Conservation (phyloP, 2,888 invertebrate genomes). For the Oxyteleia sp. region DNA sequence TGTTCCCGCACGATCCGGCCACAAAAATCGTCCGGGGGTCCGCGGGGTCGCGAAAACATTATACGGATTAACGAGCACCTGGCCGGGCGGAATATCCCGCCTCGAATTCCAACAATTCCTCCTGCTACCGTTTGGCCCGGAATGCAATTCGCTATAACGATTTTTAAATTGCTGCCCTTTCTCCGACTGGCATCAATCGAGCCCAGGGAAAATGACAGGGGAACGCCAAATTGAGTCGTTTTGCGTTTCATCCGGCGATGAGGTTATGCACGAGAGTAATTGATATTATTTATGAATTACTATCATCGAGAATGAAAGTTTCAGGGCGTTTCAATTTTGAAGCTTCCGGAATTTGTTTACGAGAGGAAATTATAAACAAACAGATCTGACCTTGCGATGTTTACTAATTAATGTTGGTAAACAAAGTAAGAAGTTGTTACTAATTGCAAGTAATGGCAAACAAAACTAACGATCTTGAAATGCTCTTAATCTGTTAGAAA, state of each 20-base stretch:
- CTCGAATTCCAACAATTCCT: conserved; percentile 78
- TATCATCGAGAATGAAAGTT: conserved; percentile 27
- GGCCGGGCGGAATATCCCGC: conserved; percentile 72
- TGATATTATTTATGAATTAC: conserved; percentile 33
- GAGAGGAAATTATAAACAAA: too few species aligned
- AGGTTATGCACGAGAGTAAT: conserved; percentile 1
- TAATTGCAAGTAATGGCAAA: too few species aligned
- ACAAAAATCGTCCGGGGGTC: conserved; percentile 51
- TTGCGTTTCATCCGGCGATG: conserved; percentile 26
- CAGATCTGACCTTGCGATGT: too few species aligned
- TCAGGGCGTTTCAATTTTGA: not conserved
- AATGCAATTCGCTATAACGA: conserved; percentile 70
- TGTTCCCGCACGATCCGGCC: conserved; percentile 56
- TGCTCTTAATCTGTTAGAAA: too few species aligned
- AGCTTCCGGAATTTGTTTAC: not conserved
- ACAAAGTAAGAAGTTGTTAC: too few species aligned
- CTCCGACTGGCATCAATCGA: conserved; percentile 27
- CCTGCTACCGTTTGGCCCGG: conserved; percentile 78
- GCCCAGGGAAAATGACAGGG: conserved; percentile 31
- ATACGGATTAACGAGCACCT: conserved; percentile 71
- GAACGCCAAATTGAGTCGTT: conserved; percentile 48
- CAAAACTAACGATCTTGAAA: too few species aligned
- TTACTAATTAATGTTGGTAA: too few species aligned
- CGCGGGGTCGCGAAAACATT: conserved; percentile 61
- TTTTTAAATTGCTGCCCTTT: conserved; percentile 50